Percentiles rank a stretch among this genome's conserved stretches.
Conservation (phyloP, 2,113 vertebrate species). For the Calidris pygmaea region DNA sequence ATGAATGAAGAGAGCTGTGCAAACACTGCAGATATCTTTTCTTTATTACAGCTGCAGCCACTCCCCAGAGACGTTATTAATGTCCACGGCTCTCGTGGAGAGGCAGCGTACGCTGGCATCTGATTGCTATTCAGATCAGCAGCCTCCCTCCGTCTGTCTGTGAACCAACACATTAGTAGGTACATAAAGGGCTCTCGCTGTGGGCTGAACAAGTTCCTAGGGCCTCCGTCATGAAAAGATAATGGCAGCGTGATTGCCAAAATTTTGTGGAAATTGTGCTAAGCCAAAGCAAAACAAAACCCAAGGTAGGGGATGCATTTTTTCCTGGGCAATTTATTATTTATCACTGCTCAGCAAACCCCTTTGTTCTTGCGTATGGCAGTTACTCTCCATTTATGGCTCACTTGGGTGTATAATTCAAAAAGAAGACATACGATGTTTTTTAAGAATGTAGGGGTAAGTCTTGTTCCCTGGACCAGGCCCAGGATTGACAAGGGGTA, state of each 20-base stretch:
- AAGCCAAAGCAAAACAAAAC: slow-evolving; percentile 9
- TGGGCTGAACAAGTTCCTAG: slow-evolving; percentile 19
- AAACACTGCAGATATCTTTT: slow-evolving; percentile 31
- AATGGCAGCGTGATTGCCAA: background rate
- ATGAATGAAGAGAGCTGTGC: slow-evolving; percentile 36
- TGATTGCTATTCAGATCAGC: slow-evolving; percentile 70
- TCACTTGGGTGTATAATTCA: slow-evolving; percentile 26
- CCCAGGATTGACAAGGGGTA: background rate
- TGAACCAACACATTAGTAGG: slow-evolving; percentile 55
- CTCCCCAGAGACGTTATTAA: slow-evolving; percentile 64
- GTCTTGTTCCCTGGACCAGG: background rate
- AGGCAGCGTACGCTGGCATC: slow-evolving; percentile 1
- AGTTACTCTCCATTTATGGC: slow-evolving; percentile 56
- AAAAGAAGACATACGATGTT: background rate
- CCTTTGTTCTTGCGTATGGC: background rate
- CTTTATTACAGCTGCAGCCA: slow-evolving; percentile 59
- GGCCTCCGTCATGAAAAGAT: background rate
- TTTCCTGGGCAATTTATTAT: slow-evolving; percentile 4
- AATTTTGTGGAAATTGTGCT: slow-evolving; percentile 18
- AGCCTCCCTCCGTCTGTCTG: slow-evolving; percentile 52
- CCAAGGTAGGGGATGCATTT: background rate
- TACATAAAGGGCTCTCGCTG: slow-evolving; percentile 53
- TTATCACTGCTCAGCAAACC: slow-evolving; percentile 4
- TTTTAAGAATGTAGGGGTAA: slow-evolving; percentile 1
- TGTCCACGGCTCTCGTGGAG: slow-evolving; percentile 34